Evolutionary conservation across 2,797 vertebrate genomes (phyloP).

Genomic region (Myotis planiceps): DNA sequence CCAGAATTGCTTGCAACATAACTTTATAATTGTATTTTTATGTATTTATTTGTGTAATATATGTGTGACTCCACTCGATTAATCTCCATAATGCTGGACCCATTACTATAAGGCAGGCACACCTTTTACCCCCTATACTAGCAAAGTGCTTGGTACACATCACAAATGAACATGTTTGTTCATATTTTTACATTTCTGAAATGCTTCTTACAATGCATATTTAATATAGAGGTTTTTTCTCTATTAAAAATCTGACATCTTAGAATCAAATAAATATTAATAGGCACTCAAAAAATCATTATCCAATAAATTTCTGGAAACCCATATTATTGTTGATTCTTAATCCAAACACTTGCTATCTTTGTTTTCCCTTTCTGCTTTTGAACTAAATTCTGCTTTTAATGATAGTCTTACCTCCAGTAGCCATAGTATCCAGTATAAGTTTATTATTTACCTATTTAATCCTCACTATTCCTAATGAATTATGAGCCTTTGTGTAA

Average conservation of each 20-base stretch:
- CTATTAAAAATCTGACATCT: background rate
- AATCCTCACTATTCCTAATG: background rate
- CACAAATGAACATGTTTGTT: background rate
- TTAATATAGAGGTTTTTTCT: background rate
- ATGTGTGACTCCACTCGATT: background rate
- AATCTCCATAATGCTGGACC: background rate
- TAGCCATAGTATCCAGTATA: background rate
- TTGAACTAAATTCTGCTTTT: slow-evolving; percentile 27
- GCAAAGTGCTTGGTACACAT: background rate
- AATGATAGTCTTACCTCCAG: background rate
- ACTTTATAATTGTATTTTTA: background rate
- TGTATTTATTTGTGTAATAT: background rate
- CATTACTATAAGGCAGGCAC: background rate
- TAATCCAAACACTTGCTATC: background rate
- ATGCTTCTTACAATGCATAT: background rate
- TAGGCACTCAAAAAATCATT: background rate
- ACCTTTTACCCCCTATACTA: background rate
- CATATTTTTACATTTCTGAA: background rate
- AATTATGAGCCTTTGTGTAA: background rate
- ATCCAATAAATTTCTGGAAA: slow-evolving; percentile 26
- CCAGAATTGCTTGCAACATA: background rate
- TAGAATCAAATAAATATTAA: slow-evolving; percentile 6
- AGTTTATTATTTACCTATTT: background rate
- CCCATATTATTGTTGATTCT: background rate
- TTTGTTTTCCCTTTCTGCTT: slow-evolving; percentile 20